Evolutionary conservation across 2,888 invertebrate genomes (phyloP).

Genomic region (Pimpla rufipes): DNA sequence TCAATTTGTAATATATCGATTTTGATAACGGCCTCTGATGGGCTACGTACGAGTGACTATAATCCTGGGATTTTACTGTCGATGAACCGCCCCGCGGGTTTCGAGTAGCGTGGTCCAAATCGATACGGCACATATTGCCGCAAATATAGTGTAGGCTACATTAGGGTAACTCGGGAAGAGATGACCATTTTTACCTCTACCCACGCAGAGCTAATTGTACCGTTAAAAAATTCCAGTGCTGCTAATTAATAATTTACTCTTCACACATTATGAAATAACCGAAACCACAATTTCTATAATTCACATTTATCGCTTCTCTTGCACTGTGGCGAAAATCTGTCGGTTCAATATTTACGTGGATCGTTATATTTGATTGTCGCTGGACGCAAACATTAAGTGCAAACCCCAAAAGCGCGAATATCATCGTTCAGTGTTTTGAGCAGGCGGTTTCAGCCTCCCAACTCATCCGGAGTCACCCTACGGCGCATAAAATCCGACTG

Average conservation of each 20-base stretch:
- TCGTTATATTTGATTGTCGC: not conserved
- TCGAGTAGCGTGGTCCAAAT: not conserved
- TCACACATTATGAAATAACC: not conserved
- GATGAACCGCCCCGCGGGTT: slow-evolving; percentile 5
- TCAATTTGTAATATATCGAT: not conserved
- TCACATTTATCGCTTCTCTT: not conserved
- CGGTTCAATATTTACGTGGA: too few relatives aligned
- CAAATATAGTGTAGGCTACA: not conserved
- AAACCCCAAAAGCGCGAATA: not conserved
- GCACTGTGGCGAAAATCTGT: not conserved
- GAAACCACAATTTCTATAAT: not conserved
- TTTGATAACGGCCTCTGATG: not conserved
- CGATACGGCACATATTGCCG: slow-evolving; percentile 24
- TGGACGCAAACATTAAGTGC: not conserved
- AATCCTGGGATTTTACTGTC: slow-evolving; percentile 2
- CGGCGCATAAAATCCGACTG: not conserved
- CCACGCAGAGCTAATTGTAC: not conserved
- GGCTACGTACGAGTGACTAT: slow-evolving; percentile 5
- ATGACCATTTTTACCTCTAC: not conserved
- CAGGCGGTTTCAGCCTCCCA: not conserved
- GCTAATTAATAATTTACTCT: not conserved
- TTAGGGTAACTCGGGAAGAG: slow-evolving; percentile 9
- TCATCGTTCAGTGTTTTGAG: not conserved
- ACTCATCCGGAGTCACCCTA: slow-evolving; percentile 3
- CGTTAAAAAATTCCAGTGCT: not conserved